Evolutionary conservation across 2,797 vertebrate genomes (phyloP), one percentile per base, ranked within the genome.

Genomic region (Phrynocephalus vlangalii): DNA sequence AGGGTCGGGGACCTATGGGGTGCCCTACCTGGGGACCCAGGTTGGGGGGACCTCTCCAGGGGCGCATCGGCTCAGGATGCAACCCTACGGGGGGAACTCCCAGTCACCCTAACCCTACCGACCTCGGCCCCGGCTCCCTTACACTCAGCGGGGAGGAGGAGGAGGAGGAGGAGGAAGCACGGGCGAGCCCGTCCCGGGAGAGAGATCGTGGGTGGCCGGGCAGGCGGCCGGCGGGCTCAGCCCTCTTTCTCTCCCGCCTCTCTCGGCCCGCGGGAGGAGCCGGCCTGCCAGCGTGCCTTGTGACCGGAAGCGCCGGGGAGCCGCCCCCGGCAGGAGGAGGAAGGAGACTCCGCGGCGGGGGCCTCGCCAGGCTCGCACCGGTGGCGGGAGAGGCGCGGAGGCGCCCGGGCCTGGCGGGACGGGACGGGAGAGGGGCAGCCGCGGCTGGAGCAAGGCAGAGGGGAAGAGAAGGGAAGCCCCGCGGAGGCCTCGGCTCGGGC

Each of bases 271-370:
- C 73, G 52, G 87, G 76, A 88, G 82, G 82, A 84, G 77, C 15
- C 50, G 66, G 63, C 3, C 24, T 10, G 60, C 11, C 80, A 28
- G 68, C 85, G 28, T 5, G 72, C 79, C 89, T 79, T 67, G 89
- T 90, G 89, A 90, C 89, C 86, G 89, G 89, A 90, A 90, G 44
- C 73, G 24, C 73, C 56, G 11, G 28, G 63, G 84, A 75, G n/a
- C 75, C 72, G 66, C 71, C 72, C 68, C 77, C 81, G 90, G 15
- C 83, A 84, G 78, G 18, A 63, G 60, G 60, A 63, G 90, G 15
- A 84, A 84, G 77, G 66, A 60, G 79, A 44, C 5, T n/a, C 87
- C 16, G 78, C 83, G n/a, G 30, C 18, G 38, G 38, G 38, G 38
- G 72, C 9, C n/a, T 79, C 26, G 30, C 83, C 15, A 33, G 38